Conservation (phyloP, 2,888 invertebrate species). For the Argynnis bischoffii region DNA sequence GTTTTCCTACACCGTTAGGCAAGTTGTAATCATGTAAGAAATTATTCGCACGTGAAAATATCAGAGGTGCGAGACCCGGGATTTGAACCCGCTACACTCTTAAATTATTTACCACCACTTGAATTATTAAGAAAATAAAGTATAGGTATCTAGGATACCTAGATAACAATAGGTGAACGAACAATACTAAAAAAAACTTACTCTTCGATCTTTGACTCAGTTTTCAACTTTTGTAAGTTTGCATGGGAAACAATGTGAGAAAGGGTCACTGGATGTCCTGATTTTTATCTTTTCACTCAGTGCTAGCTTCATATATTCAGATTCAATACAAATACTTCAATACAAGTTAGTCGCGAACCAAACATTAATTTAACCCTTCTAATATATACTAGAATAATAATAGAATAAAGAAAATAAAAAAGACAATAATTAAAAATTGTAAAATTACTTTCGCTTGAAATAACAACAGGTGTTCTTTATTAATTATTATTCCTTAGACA, state of each 20-base stretch:
- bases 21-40: too few species aligned
- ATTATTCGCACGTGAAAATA: too few species aligned
- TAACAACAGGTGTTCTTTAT: not conserved
- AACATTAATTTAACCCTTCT: not conserved
- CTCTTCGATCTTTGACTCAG: not conserved
- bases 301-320: not conserved
- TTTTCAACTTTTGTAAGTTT: constrained; percentile 3
- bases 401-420: too few species aligned
- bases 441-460: too few species aligned
- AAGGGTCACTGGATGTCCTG: not conserved
- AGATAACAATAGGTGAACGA: not conserved
- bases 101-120: too few species aligned
- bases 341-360: not conserved
- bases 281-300: constrained; percentile 5
- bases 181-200: not conserved
- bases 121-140: not conserved
- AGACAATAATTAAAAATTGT: too few species aligned
- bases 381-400: too few species aligned
- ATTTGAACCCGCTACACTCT: too few species aligned
- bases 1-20: too few species aligned
- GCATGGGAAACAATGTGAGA: constrained; percentile 1
- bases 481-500: not conserved
- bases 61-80: too few species aligned
- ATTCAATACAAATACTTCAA: constrained; percentile 4
- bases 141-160: not conserved